Evolutionary conservation across 2,888 invertebrate genomes (phyloP).

Genomic region (Pammene fasciana): DNA sequence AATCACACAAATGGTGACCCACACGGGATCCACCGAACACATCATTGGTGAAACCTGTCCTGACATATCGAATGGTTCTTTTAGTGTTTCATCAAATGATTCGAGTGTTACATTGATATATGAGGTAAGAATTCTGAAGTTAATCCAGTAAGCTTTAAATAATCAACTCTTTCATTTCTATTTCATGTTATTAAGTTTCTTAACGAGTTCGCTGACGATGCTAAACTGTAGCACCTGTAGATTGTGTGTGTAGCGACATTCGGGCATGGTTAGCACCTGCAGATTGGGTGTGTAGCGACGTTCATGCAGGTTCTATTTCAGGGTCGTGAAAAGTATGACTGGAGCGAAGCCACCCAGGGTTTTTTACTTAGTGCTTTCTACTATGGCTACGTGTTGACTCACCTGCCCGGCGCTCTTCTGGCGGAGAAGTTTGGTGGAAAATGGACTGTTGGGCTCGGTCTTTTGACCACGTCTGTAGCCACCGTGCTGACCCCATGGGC

Average conservation of each 20-base stretch:
- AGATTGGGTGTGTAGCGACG: no score
- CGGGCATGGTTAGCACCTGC: no score
- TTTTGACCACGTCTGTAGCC: slow-evolving; percentile 89
- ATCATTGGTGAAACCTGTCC: slow-evolving; percentile 81
- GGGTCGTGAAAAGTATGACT: slow-evolving; percentile 81
- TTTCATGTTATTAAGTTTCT: no score
- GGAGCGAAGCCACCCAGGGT: slow-evolving; percentile 88
- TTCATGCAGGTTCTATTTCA: slow-evolving; percentile 50
- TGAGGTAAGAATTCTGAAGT: slow-evolving; percentile 48
- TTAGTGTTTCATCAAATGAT: slow-evolving; percentile 45
- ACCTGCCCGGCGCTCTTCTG: slow-evolving; percentile 91
- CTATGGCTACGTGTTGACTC: slow-evolving; percentile 92
- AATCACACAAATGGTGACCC: slow-evolving; percentile 86
- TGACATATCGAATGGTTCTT: slow-evolving; percentile 50
- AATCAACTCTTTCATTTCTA: no score
- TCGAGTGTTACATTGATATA: slow-evolving; percentile 42
- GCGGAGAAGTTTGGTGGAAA: slow-evolving; percentile 93
- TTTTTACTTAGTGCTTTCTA: slow-evolving; percentile 91
- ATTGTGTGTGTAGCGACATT: no score
- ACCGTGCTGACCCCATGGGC: slow-evolving; percentile 90
- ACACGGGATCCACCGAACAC: slow-evolving; percentile 59
- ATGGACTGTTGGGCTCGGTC: slow-evolving; percentile 90
- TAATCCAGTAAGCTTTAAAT: no score
- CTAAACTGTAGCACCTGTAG: neutral
- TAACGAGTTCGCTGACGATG: no score